A percentile compares a stretch with the other conserved stretches of the same genome.
phyloP scores from a whole-genome alignment of 2,888 invertebrate genomes.

The Anodontia alba region DNA sequence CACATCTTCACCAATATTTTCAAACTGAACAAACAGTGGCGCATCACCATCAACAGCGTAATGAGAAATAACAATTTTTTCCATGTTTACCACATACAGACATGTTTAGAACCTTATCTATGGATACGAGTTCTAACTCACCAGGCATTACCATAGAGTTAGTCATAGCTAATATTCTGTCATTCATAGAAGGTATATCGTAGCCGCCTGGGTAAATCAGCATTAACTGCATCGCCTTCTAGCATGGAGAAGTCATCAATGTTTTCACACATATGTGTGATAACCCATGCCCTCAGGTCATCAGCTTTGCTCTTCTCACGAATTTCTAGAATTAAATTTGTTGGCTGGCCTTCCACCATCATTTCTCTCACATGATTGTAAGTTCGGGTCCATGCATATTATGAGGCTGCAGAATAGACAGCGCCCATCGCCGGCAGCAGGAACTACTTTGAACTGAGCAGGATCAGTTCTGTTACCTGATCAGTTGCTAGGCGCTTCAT shows the following conservation, averaged over 20 bases:
- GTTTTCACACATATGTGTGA: constrained; percentile 18
- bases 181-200: constrained; percentile 6
- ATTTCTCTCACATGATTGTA: constrained; percentile 16
- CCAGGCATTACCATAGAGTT: constrained; percentile 10
- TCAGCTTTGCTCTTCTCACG: constrained; percentile 1
- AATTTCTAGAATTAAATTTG: constrained; percentile 6
- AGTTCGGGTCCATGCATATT: neutral
- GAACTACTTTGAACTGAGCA: neutral
- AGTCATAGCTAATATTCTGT: constrained; percentile 18
- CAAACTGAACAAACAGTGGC: no score
- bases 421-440: constrained; percentile 1
- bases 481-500: neutral
- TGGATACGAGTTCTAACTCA: constrained; percentile 3
- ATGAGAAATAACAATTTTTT: no score
- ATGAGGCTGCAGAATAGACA: constrained; percentile 1
- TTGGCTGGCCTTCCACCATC: neutral
- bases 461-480: neutral
- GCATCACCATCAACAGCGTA: no score
- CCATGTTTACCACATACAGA: no score
- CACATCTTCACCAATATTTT: no score
- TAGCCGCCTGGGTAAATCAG: constrained; percentile 12
- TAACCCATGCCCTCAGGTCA: constrained; percentile 3
- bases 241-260: neutral
- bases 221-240: constrained; percentile 19
- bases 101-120: no score